Base-by-base conservation (phyloP, 2,888 invertebrate genomes). In the Ochlodes sylvanus region DNA sequence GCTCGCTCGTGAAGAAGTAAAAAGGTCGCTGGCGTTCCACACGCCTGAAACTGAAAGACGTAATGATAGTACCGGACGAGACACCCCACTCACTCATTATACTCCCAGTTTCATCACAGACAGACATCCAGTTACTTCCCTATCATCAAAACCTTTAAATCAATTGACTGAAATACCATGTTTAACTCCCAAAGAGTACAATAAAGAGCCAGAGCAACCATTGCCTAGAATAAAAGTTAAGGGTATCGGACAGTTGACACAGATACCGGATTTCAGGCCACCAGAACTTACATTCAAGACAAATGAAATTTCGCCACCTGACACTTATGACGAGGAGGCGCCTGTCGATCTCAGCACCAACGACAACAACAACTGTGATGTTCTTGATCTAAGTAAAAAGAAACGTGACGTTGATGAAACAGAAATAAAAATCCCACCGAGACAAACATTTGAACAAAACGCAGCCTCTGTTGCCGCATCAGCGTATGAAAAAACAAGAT, bases 371-470 rank as follows among this genome's bases (percentile, higher is more conserved):
- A 89, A 87, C 72, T 92, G 92, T 72, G 96, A 97, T 84, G 97
- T 96, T 5, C 92, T 98, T 56, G 98, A 98, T 89, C 94, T 98
- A 72, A 97, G 97, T 82, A 97, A 97, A 81, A 97, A 97, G 87
- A 95, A 94, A 84, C 88, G 85, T 62, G 89, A 87, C 68, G 76
- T 77, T 1, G 90, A 92, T 64, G 80, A 83, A 58, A 87, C 90
- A 21, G 89, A 89, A 64, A 82, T 86, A 1, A 89, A 89, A 79
- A 67, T 72, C 12, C 79, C 82, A 70, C 92, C 94, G 1, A 92
- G 95, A 75, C 93, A 94, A 70, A 75, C 87, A 0, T 89, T 91
- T 67, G 93, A 94, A 69, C 82, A 87, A 50, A 91, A 89, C 61
- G 88, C 90, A 2, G 89, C 89, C 64, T 84, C 90, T 52, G 89